Base-by-base conservation (phyloP, 2,797 vertebrate species). In the Leptodactylus fallax region DNA sequence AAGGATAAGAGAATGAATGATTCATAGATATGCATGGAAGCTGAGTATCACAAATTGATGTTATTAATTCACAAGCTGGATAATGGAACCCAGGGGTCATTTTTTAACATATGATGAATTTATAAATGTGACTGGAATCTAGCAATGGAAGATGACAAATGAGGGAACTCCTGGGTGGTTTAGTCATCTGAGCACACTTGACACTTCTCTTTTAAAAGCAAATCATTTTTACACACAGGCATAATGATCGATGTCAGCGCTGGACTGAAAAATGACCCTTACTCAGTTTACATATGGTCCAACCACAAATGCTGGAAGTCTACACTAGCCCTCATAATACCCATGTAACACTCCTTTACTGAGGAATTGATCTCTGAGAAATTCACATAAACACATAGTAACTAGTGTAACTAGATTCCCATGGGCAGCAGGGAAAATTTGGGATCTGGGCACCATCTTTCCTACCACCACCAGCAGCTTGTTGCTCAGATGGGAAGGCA, bases 21-120 rank as follows among this genome's bases (percentile, higher is more conserved):
- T 84, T 78, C 76, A 88, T 84, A 88, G 47, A 79, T 84, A 60
- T 49, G n/a, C 61, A 60, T 49, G 27, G 53, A 79, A 79, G 61
- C 61, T 47, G 27, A 79, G 74, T 71, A 76, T 84, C 51, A 72
- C 74, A 84, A 88, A 84, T 79, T 84, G 81, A 69, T 53, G 27
- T 71, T 88, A 88, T 88, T 84, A 88, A 88, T 88, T 88, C 63
- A 84, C 87, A 60, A 79, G 74, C 81, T 53, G 61, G 13, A 83
- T 88, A 88, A 84, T 84, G 76, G 74, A 88, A 88, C 87, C 74
- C 74, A 69, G 27, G 63, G 87, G 81, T 84, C 61, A 83, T 67
- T 87, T 83, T 83, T 77, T 49, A 72, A 56, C 87, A 84, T 69
- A 83, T 78, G 69, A 79, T 67, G 51, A 87, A 79, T 84, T 69